Base-by-base conservation (phyloP, 2,888 invertebrate species). In the Lagria hirta region DNA sequence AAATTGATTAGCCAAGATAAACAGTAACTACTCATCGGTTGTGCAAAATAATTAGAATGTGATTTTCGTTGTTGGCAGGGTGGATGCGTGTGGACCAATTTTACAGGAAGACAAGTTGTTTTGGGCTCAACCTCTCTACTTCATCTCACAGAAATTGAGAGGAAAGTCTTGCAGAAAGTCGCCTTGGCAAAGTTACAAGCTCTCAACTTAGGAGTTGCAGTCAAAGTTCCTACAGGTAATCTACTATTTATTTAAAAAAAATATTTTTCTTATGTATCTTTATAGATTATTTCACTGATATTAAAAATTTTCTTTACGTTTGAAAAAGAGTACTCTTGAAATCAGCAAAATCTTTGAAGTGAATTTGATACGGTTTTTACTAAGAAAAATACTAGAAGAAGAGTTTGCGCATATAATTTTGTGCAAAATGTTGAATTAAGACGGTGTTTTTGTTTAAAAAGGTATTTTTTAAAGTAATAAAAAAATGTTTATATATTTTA, bases 171-270 rank as follows among this genome's bases (percentile, higher is more conserved):
- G 47, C 89, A 89, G 73, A 85, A 88, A 64, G 86, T 95, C 29
- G 91, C 93, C 1, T 75, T 92, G 17, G 87, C 89, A 12, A 84
- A 90, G 68, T 81, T 95, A 43, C 88, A 88, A 68, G 87, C 88
- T 57, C 78, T 91, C 60, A 89, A 90, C 73, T 80, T 93, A 16
- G 92, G 91, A 20, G 86, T 88, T 51, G 75, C 80, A 49, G 79
- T 93, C 62, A 82, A 84, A 71, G 80, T 87, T 66, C 91, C 92
- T 32, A 84, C 83, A 75, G 91, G 91, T 91, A 66, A 75, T 41
- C 5, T 8, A 8, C n/a, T 64, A 11, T 3, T 11, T 32, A 8
- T n/a, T n/a, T n/a, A n/a, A n/a, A n/a, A 10, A 12, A 35, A 6
- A 7, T 16, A 14, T 36, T 37, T 16, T 33, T 28, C 20, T 24